Base-by-base conservation (phyloP, 2,797 vertebrate genomes). In the Sebastes baramenuke region DNA sequence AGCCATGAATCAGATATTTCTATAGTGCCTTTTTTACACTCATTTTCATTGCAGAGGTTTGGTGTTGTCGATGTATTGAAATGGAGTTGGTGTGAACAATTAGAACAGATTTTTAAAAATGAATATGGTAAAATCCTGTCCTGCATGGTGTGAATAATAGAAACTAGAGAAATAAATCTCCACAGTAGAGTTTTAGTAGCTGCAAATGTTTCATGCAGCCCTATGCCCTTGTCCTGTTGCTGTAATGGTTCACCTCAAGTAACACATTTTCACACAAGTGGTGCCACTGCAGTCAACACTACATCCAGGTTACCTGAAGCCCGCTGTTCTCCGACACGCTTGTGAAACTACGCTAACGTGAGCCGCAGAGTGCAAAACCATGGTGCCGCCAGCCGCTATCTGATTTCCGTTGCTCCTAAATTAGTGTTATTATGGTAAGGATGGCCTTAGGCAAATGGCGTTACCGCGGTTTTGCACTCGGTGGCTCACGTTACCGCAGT, bases 21-120 rank as follows among this genome's bases (percentile, higher is more conserved):
- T 69, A 67, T 20, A 81, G 89, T 88, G 83, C 80, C 85, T 89
- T 87, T 59, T 46, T 87, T 79, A n/a, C 14, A 18, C 70, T 67
- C 9, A 24, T 67, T 69, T 69, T 67, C 66, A 18, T 49, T 34
- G 54, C 62, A 59, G 3, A 24, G 30, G 30, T 75, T 74, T 61
- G 6, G 22, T 60, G 59, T 59, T 72, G 38, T 46, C 30, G 13
- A 73, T 62, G 42, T 82, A 34, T 30, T 67, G 46, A 38, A 25
- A 72, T 12, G 18, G 16, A 65, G 49, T 55, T 59, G 12, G 76
- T 77, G 61, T 59, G 14, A 79, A 67, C 61, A 13, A 67, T 22
- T 25, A 34, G 30, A 72, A 54, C 16, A 59, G 54, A 68, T 30
- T 30, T 30, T 62, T 4, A 56, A 54, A 56, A 65, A 27, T 32